These are phyloP conservation scores for Dasyurus viverrinus DNA, from an alignment of 2,113 vertebrate genomes.

Conservation along the genomic window DNA sequence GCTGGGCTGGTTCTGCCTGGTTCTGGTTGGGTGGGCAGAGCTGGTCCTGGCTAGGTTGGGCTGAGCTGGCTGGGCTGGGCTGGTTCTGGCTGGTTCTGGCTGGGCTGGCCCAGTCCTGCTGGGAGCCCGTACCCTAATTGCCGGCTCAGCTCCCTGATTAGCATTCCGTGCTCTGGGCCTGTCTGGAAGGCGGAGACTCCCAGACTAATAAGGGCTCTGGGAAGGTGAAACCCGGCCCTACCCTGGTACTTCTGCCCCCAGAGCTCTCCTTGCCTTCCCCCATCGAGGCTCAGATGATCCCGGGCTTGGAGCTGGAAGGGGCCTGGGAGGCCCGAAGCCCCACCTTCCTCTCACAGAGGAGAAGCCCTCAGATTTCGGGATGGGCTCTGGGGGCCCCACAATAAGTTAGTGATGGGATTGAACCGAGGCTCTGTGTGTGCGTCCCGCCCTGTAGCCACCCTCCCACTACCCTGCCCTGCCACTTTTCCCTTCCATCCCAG, in stretches of 20 bases:
- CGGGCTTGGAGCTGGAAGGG: neutral
- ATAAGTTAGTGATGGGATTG: neutral
- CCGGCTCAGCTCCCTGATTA: neutral
- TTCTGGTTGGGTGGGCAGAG: no score
- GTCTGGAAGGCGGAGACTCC: neutral
- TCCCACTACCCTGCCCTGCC: no score
- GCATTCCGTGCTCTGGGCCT: neutral
- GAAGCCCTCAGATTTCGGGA: neutral
- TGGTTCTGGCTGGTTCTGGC: no score
- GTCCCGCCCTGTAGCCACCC: neutral
- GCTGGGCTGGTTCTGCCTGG: no score
- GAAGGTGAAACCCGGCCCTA: neutral
- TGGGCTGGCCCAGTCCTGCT: neutral
- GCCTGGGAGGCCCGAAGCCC: neutral
- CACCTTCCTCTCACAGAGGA: neutral
- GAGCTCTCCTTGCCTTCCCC: neutral
- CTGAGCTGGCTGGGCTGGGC: no score
- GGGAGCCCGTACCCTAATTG: neutral
- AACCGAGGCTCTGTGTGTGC: neutral
- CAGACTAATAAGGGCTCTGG: neutral
- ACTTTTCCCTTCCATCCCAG: neutral
- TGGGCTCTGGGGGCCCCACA: neutral
- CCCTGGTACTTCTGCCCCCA: no score
- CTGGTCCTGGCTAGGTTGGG: no score
- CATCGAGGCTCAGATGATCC: no score